Conservation (phyloP, 2,113 vertebrate species). For the Vidua chalybeata region DNA sequence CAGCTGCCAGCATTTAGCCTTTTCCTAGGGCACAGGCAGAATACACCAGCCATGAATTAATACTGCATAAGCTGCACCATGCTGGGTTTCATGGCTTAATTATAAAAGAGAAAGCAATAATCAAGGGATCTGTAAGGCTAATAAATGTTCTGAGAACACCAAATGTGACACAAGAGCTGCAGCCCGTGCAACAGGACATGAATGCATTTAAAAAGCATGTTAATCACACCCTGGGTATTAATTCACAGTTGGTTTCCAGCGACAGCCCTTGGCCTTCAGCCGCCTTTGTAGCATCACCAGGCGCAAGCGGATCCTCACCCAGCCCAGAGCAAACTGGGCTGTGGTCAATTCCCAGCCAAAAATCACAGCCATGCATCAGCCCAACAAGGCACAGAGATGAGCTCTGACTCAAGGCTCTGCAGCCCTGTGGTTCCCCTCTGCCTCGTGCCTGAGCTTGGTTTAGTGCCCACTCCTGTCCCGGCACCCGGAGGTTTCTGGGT, state of each 20-base stretch:
- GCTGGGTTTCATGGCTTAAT: constrained; percentile 60
- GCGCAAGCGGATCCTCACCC: accelerated
- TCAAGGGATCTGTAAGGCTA: constrained; percentile 59
- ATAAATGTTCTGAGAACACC: constrained; percentile 47
- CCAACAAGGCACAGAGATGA: neutral
- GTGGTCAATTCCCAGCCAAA: accelerated
- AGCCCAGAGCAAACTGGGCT: neutral
- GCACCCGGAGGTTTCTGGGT: neutral
- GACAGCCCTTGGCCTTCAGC: constrained; percentile 6
- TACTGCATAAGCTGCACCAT: neutral
- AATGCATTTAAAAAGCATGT: constrained; percentile 6
- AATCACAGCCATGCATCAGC: neutral
- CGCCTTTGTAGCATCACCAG: neutral
- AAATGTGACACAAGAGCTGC: constrained; percentile 13
- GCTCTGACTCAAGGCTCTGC: neutral
- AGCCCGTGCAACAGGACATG: constrained; percentile 23
- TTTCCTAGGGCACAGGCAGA: constrained; percentile 21
- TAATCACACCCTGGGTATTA: neutral
- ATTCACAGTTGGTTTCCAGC: constrained; percentile 5
- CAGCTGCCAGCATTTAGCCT: constrained; percentile 48
- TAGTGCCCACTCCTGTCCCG: neutral
- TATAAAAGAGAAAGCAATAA: constrained; percentile 58
- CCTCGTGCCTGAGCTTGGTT: accelerated
- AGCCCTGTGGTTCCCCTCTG: neutral
- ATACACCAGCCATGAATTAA: neutral